Evolutionary conservation across 2,797 vertebrate genomes (phyloP).

Genomic region (Pristis pectinata): DNA sequence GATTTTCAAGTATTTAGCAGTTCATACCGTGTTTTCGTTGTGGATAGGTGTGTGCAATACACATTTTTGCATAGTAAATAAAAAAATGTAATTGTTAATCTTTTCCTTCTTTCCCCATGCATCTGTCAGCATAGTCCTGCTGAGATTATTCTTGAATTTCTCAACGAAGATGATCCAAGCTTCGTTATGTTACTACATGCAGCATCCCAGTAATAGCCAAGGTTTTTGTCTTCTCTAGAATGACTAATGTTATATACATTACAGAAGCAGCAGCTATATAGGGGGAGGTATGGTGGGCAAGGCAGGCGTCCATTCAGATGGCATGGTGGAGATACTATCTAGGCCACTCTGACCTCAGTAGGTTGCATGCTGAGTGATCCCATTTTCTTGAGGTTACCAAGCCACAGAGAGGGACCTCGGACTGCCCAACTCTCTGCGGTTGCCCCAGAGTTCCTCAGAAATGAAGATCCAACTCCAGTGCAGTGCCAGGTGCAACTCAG

Average conservation of each 20-base stretch:
- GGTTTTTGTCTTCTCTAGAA: conserved; percentile 20
- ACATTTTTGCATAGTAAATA: conserved; percentile 96
- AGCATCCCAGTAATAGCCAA: conserved; percentile 25
- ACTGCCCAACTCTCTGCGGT: neutral
- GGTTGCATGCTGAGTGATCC: neutral
- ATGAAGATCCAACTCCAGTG: neutral
- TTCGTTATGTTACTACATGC: conserved; percentile 17
- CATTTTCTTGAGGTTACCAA: neutral
- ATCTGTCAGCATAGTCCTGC: conserved; percentile 28
- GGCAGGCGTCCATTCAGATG: neutral
- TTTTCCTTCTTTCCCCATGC: conserved; percentile 33
- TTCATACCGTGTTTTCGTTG: conserved; percentile 17
- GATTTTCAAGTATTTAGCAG: conserved; percentile 36
- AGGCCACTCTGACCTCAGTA: neutral
- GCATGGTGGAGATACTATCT: neutral
- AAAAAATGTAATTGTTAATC: conserved; percentile 53
- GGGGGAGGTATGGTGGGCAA: neutral
- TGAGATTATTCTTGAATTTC: conserved; percentile 24
- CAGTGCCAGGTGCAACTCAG: neutral
- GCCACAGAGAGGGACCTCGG: neutral
- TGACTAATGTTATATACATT: conserved; percentile 20
- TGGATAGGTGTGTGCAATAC: conserved; percentile 65
- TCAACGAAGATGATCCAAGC: conserved; percentile 16
- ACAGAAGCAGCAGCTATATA: neutral
- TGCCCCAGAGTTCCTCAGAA: neutral